Evolutionary conservation across 2,888 invertebrate genomes (phyloP).

Genomic region (Drosophila sordidula): DNA sequence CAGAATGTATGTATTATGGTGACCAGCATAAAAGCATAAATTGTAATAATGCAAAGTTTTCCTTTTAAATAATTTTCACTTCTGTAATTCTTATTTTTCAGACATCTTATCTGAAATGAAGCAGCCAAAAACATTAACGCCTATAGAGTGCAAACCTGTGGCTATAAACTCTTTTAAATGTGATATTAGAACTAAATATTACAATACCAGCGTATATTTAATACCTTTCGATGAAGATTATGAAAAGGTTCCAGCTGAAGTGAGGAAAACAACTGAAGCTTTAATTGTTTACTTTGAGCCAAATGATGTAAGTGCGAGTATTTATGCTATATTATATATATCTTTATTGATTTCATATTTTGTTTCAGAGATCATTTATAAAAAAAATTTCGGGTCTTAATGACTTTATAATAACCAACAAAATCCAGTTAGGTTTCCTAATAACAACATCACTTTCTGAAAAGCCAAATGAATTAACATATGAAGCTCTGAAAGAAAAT

Average conservation of each 20-base stretch:
- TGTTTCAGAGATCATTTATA: constrained; percentile 54
- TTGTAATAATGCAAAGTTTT: background rate
- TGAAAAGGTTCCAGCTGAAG: constrained; percentile 57
- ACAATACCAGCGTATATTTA: constrained; percentile 50
- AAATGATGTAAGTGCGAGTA: constrained; percentile 41
- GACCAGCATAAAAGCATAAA: too few relatives aligned
- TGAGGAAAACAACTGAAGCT: constrained; percentile 51
- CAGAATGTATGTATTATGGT: too few relatives aligned
- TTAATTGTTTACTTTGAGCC: constrained; percentile 64
- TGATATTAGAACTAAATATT: constrained; percentile 62
- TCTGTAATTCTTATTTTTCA: constrained; percentile 9
- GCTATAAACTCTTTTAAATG: constrained; percentile 52
- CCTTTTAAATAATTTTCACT: background rate
- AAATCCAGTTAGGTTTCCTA: constrained; percentile 63
- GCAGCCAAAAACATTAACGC: constrained; percentile 29
- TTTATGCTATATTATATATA: background rate
- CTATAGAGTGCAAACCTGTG: constrained; percentile 16
- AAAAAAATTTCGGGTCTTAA: constrained; percentile 47
- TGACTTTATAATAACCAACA: constrained; percentile 41
- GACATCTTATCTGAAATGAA: constrained; percentile 48
- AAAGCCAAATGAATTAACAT: constrained; percentile 45
- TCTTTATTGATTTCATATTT: background rate
- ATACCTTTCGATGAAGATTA: constrained; percentile 59
- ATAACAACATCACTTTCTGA: constrained; percentile 42
- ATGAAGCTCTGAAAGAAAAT: constrained; percentile 50